Percentiles rank a stretch among this genome's conserved stretches.
These are phyloP conservation scores for Neomonachus schauinslandi DNA, from an alignment of 2,113 vertebrate genomes.

Conservation along the genomic window DNA sequence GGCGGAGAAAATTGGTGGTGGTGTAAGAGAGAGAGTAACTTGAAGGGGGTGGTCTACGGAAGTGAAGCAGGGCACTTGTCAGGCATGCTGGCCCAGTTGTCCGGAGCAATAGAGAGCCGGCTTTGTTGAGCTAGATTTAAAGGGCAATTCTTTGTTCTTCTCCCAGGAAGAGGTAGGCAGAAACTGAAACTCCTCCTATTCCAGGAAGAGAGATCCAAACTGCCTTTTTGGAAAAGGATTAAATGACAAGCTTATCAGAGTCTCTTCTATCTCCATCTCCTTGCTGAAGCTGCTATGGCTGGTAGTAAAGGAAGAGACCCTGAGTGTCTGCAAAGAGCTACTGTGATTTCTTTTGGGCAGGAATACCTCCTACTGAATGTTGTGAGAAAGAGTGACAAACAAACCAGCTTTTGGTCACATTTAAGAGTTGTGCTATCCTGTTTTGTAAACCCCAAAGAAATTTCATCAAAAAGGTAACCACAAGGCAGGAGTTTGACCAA, in stretches of 20 bases:
- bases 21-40: not conserved
- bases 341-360: not conserved
- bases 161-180: not conserved
- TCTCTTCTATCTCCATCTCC: not conserved
- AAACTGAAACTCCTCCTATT: not conserved
- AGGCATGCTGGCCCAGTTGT: not conserved
- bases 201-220: not conserved
- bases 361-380: not conserved
- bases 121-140: constrained; percentile 10
- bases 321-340: not conserved
- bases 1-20: not conserved
- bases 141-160: not conserved
- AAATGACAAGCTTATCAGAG: not conserved
- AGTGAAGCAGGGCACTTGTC: not conserved
- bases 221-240: not conserved
- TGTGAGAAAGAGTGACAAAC: not conserved
- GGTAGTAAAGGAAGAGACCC: not conserved
- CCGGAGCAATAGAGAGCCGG: not conserved
- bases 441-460: not conserved
- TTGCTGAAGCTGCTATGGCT: not conserved
- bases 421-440: not conserved
- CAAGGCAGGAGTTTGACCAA: not conserved
- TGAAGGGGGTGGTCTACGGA: not conserved
- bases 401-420: not conserved
- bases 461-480: not conserved